Evolutionary conservation across 2,797 vertebrate genomes (phyloP), one percentile per base, ranked within the genome.

Genomic region (Malurus leucopterus): DNA sequence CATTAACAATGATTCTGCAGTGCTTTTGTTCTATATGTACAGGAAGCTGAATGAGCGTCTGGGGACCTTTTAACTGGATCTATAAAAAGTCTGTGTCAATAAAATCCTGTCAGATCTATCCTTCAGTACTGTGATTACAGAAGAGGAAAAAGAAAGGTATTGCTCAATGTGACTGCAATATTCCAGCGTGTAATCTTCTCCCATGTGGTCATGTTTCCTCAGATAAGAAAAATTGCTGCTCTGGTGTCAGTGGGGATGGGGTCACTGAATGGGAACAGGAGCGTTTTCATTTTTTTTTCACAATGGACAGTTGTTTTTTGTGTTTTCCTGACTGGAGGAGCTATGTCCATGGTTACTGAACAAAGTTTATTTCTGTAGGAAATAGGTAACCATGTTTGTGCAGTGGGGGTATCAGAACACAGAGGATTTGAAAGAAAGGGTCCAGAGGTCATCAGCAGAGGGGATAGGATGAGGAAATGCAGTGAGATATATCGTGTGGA

Each of bases 301-400:
- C 91, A 95, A 91, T 78, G 50, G 86, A 90, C 50, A 72, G 88
- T 95, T 95, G 93, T 93, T 93, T 92, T 91, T 69, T 95, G 59
- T 95, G 94, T 96, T 92, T 96, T 95, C 89, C 91, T 92, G 89
- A 74, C 64, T 93, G 71, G 65, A 80, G 92, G 93, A 95, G 90
- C 90, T 53, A 95, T 86, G 88, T 92, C 97, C 97, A 97, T 97
- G 94, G 97, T 96, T 96, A 97, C 97, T 94, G 95, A 95, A 94
- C 95, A 97, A 97, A 97, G 96, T 97, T 98, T 96, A 95, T 96
- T 97, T 96, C 95, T 94, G 90, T 95, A 95, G 95, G 95, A 96
- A 95, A 95, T 67, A 93, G 95, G 94, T 96, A 96, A 96, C 96
- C 93, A 69, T 95, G 95, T 95, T 93, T 84, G 88, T 93, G 80